Base-by-base conservation (phyloP, 2,113 vertebrate species). In the Oryzias javanicus region DNA sequence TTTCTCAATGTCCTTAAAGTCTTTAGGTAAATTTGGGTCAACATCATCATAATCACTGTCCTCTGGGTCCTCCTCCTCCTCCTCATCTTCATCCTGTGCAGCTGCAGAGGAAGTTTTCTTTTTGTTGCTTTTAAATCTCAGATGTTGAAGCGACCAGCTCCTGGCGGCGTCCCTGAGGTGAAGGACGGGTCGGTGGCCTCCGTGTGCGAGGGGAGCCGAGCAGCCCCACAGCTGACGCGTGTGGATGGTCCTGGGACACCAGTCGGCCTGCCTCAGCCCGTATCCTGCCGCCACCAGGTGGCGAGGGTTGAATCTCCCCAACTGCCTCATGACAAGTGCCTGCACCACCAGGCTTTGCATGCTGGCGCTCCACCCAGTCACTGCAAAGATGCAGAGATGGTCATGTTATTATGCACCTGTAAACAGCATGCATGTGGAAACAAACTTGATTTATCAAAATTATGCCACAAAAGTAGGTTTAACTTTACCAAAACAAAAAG, bases 1-100 rank as follows among this genome's bases (percentile, higher is more conserved):
- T 86, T 91, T 98, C 47, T 98, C 94, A 49, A 94, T 70, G 71
- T 99, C 97, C 80, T 95, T 98, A 78, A 95, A 98, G 83, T 94
- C 92, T 76, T 91, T 96, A 4, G 88, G 88, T 60, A 89, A 4
- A 0, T 49, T 60, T 2, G 91, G 78, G 42, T 94, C 91, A 14
- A 87, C 93, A 20, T 94, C 94, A 50, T 96, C 94, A 56, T 83
- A 88, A 70, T 91, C 79, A 0, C 85, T 90, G 45, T 82, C 79
- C 61, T 94, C 93, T 0, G 64, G 42, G 1, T 94, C 82, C 1
- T 93, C 90, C 1, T 92, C 87, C 1, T 91, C 86, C 2, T 91
- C 88, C 0, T 93, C 92, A 0, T 94, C 91, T 0, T 92, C 86
- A 3, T 91, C 91, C 5, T 88, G 81, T 7, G 75, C 0, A 0